Base-by-base conservation (phyloP, 2,113 vertebrate genomes). In the Tachuris rubrigastra region DNA sequence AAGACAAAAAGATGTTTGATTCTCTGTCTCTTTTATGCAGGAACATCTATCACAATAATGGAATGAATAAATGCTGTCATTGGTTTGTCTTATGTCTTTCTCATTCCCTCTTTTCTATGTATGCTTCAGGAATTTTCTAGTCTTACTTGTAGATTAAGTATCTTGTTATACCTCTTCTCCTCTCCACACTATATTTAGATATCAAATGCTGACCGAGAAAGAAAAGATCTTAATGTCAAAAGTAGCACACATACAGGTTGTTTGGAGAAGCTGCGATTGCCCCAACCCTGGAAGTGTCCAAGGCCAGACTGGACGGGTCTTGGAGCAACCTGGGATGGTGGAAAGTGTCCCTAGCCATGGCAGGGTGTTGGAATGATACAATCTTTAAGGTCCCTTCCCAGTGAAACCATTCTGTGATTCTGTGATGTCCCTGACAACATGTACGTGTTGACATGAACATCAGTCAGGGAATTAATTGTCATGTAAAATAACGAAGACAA, bases 351-450 rank as follows among this genome's bases (percentile, higher is more conserved):
- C 33, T 53, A 13, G 2, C 4, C n/a, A 21, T 30, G n/a, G 28
- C 13, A 53, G 21, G 15, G 12, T 2, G 5, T 0, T 47, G n/a
- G 16, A 60, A 68, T 9, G 15, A 39, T 16, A 30, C 6, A 4
- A 44, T 39, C 39, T 67, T 59, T 39, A 17, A 67, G 23, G 7
- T n/a, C 15, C 6, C 8, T 67, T 49, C 46, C 19, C 24, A n/a
- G 1, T 2, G 15, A 81, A 44, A 44, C 12, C 5, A 20, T 30
- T 5, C 24, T 35, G 10, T 24, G 28, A 46, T 46, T 52, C 37
- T 89, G 20, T 10, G 7, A 18, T 25, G 39, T n/a, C 28, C 25
- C 3, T n/a, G 28, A 18, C 20, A 62, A 5, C 0, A 0, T 17
- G 6, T n/a, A 41, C 53, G 41, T 18, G 7, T 9, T 65, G 14